These are phyloP conservation scores for Lophochroa leadbeateri DNA, from an alignment of 2,113 vertebrate species.

Conservation along the genomic window DNA sequence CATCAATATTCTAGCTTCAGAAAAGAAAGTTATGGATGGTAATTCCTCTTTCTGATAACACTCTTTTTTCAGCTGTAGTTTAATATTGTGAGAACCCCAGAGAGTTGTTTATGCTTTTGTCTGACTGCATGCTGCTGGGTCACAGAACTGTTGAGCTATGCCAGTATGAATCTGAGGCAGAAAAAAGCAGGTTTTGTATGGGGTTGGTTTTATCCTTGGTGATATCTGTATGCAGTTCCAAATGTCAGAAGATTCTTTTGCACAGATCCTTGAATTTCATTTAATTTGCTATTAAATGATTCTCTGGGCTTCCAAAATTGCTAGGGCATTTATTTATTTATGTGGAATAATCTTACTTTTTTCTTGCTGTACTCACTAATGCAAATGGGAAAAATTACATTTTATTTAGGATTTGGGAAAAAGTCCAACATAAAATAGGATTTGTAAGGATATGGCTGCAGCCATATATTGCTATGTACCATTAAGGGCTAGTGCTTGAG, in stretches of 20 bases:
- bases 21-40: not conserved
- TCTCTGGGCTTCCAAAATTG: not conserved
- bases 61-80: not conserved
- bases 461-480: not conserved
- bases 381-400: not conserved
- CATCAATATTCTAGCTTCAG: not conserved
- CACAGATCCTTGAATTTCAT: not conserved
- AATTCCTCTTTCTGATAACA: not conserved
- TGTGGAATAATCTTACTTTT: not conserved
- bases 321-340: not conserved
- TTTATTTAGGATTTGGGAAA: not conserved
- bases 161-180: not conserved
- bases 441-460: not conserved
- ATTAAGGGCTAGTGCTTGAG: not conserved
- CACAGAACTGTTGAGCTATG: not conserved
- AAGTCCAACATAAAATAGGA: not conserved
- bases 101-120: not conserved
- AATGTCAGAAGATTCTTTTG: not conserved
- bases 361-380: not conserved
- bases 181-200: not conserved
- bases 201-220: not conserved
- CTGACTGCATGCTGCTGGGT: fast-evolving
- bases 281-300: not conserved
- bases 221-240: not conserved
- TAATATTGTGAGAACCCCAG: not conserved